Percentiles rank a stretch among this genome's conserved stretches.
These are phyloP conservation scores for Menidia beryllina DNA, from an alignment of 2,113 vertebrate genomes.

Conservation along the genomic window DNA sequence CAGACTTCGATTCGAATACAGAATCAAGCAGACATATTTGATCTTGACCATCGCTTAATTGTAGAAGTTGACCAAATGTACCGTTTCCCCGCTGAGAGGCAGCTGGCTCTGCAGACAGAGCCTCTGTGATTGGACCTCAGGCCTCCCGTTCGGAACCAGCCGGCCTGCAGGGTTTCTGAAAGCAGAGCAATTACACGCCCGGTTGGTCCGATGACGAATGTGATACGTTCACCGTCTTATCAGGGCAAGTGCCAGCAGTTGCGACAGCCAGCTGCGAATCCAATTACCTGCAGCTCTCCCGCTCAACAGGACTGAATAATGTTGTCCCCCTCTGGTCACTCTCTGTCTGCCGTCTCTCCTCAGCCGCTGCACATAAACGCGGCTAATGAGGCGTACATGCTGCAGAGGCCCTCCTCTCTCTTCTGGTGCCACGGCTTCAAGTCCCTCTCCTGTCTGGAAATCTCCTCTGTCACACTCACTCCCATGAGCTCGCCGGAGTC, in stretches of 20 bases:
- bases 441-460: conserved; percentile 90
- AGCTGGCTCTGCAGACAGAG: no score
- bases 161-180: conserved; percentile 2
- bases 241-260: conserved; percentile 21
- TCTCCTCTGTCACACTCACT: conserved; percentile 91
- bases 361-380: conserved; percentile 89
- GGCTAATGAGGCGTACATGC: conserved; percentile 84
- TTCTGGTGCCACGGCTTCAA: conserved; percentile 89
- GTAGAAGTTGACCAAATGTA: not conserved
- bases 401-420: conserved; percentile 88
- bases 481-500: conserved; percentile 90
- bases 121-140: conserved; percentile 10
- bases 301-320: conserved; percentile 18
- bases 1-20: not conserved
- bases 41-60: not conserved
- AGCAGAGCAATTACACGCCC: conserved; percentile 56
- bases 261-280: conserved; percentile 17
- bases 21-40: not conserved
- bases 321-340: conserved; percentile 26
- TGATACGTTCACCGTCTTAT: conserved; percentile 22
- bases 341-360: conserved; percentile 81
- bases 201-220: conserved; percentile 58
- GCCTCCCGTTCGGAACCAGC: conserved; percentile 3
- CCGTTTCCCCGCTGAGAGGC: not conserved
- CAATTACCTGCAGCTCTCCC: conserved; percentile 23